Conservation (phyloP, 1,140 invertebrate species). For the Drosophila eugracilis region DNA sequence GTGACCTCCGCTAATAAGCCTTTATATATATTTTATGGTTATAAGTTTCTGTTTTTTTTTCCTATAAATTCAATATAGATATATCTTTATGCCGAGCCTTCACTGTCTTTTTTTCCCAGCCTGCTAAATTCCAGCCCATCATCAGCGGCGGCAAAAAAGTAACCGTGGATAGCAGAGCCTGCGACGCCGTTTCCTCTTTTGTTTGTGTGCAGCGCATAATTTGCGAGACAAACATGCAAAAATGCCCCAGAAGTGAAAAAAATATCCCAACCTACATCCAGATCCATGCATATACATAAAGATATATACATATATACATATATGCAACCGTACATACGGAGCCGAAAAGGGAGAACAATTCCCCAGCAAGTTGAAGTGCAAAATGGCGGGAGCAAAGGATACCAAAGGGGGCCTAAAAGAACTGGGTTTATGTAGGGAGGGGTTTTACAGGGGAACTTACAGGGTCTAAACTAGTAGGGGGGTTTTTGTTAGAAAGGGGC, state of each 20-base stretch:
- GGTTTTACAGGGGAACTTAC: too few relatives aligned
- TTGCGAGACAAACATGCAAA: slow-evolving; percentile 82
- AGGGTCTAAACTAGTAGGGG: too few relatives aligned
- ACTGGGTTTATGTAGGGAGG: slow-evolving; percentile 3
- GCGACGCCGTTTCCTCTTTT: slow-evolving; percentile 69
- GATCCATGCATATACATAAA: slow-evolving; percentile 20
- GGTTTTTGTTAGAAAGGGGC: background rate
- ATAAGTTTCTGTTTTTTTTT: background rate
- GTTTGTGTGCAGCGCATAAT: slow-evolving; percentile 81
- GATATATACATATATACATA: slow-evolving; percentile 1
- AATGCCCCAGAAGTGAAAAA: slow-evolving; percentile 77
- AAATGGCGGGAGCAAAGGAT: slow-evolving; percentile 61
- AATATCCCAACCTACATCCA: slow-evolving; percentile 40
- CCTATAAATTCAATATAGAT: background rate
- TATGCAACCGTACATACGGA: slow-evolving; percentile 39
- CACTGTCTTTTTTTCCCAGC: slow-evolving; percentile 27
- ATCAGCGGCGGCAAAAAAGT: slow-evolving; percentile 54
- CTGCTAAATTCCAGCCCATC: slow-evolving; percentile 50
- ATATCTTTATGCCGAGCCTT: slow-evolving; percentile 10
- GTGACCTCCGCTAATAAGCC: background rate
- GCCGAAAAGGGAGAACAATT: slow-evolving; percentile 57
- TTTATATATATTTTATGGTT: background rate
- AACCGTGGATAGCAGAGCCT: slow-evolving; percentile 47
- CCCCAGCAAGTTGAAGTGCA: slow-evolving; percentile 69
- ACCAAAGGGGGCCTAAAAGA: slow-evolving; percentile 13